These are phyloP conservation scores for Salminus brasiliensis DNA, from an alignment of 2,113 vertebrate species.

Conservation along the genomic window DNA sequence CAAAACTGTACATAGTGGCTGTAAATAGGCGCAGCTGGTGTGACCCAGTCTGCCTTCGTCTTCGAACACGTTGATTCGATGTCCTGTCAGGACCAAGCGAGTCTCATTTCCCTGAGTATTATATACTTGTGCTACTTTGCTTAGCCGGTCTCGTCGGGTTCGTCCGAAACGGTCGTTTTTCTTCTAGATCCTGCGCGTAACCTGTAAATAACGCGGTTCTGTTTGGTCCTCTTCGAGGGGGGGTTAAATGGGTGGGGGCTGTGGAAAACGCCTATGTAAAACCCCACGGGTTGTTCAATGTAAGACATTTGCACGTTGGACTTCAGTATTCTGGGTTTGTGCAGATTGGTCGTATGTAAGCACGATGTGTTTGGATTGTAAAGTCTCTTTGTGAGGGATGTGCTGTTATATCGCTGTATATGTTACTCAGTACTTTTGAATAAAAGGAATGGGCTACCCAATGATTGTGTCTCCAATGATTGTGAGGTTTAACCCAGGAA, in stretches of 20 bases:
- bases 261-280: conserved; percentile 78
- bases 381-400: conserved; percentile 68
- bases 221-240: conserved; percentile 69
- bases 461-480: not conserved
- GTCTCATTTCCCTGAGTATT: conserved; percentile 64
- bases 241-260: conserved; percentile 73
- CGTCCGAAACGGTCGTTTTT: conserved; percentile 69
- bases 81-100: not conserved
- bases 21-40: not conserved
- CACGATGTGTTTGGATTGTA: conserved; percentile 59
- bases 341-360: conserved; percentile 68
- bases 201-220: conserved; percentile 65
- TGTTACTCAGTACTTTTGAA: conserved; percentile 49
- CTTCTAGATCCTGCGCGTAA: conserved; percentile 72
- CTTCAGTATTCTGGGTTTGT: conserved; percentile 64
- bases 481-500: not conserved
- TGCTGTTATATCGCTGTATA: conserved; percentile 47
- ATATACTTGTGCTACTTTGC: conserved; percentile 68
- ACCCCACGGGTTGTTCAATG: conserved; percentile 75
- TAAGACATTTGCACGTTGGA: conserved; percentile 70
- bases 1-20: not conserved
- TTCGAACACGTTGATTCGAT: not conserved
- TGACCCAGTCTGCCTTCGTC: not conserved
- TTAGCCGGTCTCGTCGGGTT: conserved; percentile 63
- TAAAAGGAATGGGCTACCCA: conserved; percentile 44